Conservation (phyloP, 2,113 vertebrate genomes). For the Erinaceus europaeus region DNA sequence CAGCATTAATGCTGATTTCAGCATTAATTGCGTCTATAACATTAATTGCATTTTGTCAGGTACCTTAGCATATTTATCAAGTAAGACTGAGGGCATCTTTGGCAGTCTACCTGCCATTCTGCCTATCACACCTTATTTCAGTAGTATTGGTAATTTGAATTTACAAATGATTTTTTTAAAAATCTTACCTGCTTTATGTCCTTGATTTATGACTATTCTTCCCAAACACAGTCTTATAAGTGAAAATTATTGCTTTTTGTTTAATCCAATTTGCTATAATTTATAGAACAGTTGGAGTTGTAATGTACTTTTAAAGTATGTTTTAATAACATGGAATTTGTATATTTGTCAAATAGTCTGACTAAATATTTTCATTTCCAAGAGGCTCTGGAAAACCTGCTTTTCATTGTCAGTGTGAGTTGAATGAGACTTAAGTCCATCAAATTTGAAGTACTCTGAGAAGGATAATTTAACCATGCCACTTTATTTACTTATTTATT, state of each 20-base stretch:
- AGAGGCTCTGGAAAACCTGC: neutral
- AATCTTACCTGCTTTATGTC: neutral
- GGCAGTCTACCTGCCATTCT: neutral
- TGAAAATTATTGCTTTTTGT: slow-evolving; percentile 23
- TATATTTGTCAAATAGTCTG: slow-evolving; percentile 1
- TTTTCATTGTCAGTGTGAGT: slow-evolving; percentile 37
- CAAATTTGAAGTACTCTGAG: neutral
- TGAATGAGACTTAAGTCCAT: slow-evolving; percentile 27
- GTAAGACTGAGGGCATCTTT: neutral
- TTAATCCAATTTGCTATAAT: slow-evolving; percentile 29
- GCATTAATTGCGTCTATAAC: neutral
- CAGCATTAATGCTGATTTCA: neutral
- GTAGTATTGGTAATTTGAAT: neutral
- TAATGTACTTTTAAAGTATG: slow-evolving; percentile 8
- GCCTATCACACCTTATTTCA: neutral
- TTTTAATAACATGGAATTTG: slow-evolving; percentile 51
- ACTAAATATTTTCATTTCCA: slow-evolving; percentile 50
- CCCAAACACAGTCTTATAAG: neutral
- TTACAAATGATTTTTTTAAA: neutral
- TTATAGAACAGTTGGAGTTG: slow-evolving; percentile 10
- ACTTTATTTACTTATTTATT: too few species aligned
- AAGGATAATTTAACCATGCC: slow-evolving; percentile 1
- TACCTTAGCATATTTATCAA: neutral
- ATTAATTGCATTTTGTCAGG: neutral
- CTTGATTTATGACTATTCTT: neutral